phyloP scores from a whole-genome alignment of 2,797 vertebrate genomes.

The Rhinoraja longicauda region DNA sequence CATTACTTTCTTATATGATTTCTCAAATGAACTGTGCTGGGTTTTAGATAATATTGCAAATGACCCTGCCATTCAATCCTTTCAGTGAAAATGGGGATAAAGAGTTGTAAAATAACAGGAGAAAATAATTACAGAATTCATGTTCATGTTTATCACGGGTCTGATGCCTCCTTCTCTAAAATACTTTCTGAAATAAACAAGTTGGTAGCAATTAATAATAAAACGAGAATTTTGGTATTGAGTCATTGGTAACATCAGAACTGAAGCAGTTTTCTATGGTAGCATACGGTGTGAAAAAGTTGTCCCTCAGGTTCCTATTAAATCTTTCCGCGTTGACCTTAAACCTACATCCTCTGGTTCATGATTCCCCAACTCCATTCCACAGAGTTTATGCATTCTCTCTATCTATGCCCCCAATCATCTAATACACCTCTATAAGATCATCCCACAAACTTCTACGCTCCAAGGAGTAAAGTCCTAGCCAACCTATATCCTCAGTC shows the following conservation, averaged over 20 bases:
- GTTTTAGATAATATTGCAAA: background rate
- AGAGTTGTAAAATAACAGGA: background rate
- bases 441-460: no score
- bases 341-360: no score
- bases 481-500: no score
- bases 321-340: no score
- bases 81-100: background rate
- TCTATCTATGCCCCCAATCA: no score
- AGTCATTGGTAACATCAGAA: background rate
- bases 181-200: background rate
- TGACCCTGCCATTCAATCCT: background rate
- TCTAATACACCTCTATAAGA: no score
- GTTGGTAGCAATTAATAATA: background rate
- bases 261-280: background rate
- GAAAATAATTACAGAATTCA: background rate
- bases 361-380: no score
- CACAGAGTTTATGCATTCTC: no score
- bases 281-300: no score
- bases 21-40: background rate
- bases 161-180: background rate
- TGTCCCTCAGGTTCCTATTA: no score
- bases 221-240: no score
- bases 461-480: no score
- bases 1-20: slow-evolving; percentile 3
- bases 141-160: background rate